These are phyloP conservation scores for Ptychodera flava DNA, from an alignment of 35 echinoderm and acorn worm genomes.

Conservation along the genomic window DNA sequence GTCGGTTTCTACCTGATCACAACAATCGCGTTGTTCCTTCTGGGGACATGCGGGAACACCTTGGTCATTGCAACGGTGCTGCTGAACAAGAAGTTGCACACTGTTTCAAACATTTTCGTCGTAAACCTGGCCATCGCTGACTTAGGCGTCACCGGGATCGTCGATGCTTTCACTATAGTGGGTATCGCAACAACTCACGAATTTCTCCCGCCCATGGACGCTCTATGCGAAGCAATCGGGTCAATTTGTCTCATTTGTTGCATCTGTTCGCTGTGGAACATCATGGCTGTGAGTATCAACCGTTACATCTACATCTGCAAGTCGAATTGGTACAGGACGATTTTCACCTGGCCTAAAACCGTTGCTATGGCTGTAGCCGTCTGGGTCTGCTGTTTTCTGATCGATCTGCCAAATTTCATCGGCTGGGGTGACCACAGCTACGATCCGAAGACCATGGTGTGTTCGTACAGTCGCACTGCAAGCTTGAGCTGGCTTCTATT, in stretches of 20 bases:
- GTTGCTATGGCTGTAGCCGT: not conserved
- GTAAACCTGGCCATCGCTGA: slow-evolving; percentile 88
- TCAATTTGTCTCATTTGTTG: not conserved
- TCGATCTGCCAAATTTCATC: not conserved
- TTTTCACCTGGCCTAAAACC: not conserved
- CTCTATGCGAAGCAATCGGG: not conserved
- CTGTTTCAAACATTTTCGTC: slow-evolving; percentile 75
- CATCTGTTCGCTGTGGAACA: not conserved
- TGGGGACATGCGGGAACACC: slow-evolving; percentile 67
- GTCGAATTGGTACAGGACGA: not conserved
- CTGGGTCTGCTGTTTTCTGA: not conserved
- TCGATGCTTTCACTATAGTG: not conserved
- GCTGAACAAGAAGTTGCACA: slow-evolving; percentile 57
- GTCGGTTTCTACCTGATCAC: not conserved
- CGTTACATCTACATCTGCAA: not conserved
- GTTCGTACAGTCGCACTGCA: not conserved
- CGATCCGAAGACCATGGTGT: not conserved
- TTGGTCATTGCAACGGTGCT: slow-evolving; percentile 70
- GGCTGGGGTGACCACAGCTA: not conserved
- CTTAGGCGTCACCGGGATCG: slow-evolving; percentile 9
- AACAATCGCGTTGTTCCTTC: slow-evolving; percentile 20
- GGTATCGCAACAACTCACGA: not conserved
- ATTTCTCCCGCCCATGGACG: not conserved
- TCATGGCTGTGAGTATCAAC: not conserved
- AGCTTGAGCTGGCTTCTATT: not conserved